A percentile compares a stretch with the other conserved stretches of the same genome.
phyloP scores from a whole-genome alignment of 1,140 invertebrate species.

The Nilaparvata lugens region DNA sequence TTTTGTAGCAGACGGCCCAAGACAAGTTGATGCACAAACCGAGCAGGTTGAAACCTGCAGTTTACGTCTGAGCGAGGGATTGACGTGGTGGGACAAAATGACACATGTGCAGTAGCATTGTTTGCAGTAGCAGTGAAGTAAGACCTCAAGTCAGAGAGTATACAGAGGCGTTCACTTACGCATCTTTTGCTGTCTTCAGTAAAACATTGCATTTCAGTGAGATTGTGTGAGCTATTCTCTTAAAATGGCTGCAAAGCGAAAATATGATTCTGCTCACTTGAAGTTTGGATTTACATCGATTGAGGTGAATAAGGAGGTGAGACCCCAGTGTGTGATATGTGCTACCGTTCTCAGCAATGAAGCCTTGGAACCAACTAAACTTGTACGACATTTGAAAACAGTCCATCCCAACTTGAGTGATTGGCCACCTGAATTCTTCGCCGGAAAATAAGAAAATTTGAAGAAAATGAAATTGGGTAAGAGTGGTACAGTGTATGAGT shows the following conservation, averaged over 20 bases:
- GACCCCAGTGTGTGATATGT: slow-evolving; percentile 26
- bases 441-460: slow-evolving; percentile 23
- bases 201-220: no score
- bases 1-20: no score
- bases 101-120: no score
- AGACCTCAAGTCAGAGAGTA: no score
- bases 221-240: no score
- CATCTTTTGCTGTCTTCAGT: no score
- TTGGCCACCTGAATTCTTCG: slow-evolving; percentile 24
- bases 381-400: slow-evolving; percentile 24
- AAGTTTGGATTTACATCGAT: slow-evolving; percentile 23
- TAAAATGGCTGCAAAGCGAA: slow-evolving; percentile 12
- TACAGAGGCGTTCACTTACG: no score
- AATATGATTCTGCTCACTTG: slow-evolving; percentile 21
- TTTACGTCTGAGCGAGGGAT: no score
- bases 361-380: slow-evolving; percentile 22
- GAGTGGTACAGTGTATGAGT: slow-evolving; percentile 13
- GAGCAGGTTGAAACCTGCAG: no score
- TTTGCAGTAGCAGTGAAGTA: no score
- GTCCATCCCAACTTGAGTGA: slow-evolving; percentile 22
- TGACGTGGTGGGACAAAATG: no score
- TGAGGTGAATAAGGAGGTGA: slow-evolving; percentile 18
- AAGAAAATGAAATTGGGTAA: slow-evolving; percentile 24
- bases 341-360: slow-evolving; percentile 20
- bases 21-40: no score